phyloP scores from a whole-genome alignment of 2,797 vertebrate genomes.

The Scyliorhinus canicula region DNA sequence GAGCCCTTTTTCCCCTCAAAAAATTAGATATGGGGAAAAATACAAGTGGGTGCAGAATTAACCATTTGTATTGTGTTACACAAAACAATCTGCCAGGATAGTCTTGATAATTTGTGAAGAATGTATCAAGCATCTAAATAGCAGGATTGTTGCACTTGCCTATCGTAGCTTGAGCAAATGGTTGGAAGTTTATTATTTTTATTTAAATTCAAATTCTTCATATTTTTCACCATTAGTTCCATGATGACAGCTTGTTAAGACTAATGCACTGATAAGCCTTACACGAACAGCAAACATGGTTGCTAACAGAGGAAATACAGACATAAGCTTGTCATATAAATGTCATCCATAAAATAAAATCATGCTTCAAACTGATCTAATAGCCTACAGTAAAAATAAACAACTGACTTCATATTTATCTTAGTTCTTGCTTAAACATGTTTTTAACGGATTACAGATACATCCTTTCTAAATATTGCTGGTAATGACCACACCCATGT shows the following conservation, averaged over 20 bases:
- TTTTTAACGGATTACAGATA: background rate
- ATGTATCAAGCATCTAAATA: background rate
- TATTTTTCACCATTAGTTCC: background rate
- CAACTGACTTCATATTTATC: background rate
- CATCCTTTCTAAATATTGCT: background rate
- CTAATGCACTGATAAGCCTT: background rate
- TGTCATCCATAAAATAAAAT: slow-evolving; percentile 1
- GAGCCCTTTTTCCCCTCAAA: background rate
- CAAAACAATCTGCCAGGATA: background rate
- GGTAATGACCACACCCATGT: background rate
- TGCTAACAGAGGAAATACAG: background rate
- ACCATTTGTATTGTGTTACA: background rate
- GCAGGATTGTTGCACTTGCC: background rate
- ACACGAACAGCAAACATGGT: background rate
- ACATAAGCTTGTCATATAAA: background rate
- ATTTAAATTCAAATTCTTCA: background rate
- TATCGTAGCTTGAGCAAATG: background rate
- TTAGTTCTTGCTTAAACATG: background rate
- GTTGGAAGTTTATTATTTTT: background rate
- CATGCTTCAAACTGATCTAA: background rate
- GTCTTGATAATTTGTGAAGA: background rate
- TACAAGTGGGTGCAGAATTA: background rate
- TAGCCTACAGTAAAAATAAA: background rate
- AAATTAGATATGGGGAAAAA: background rate
- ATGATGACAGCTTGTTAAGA: background rate